These are phyloP conservation scores for Xyrichtys novacula DNA, from an alignment of 2,797 vertebrate genomes.

Conservation along the genomic window DNA sequence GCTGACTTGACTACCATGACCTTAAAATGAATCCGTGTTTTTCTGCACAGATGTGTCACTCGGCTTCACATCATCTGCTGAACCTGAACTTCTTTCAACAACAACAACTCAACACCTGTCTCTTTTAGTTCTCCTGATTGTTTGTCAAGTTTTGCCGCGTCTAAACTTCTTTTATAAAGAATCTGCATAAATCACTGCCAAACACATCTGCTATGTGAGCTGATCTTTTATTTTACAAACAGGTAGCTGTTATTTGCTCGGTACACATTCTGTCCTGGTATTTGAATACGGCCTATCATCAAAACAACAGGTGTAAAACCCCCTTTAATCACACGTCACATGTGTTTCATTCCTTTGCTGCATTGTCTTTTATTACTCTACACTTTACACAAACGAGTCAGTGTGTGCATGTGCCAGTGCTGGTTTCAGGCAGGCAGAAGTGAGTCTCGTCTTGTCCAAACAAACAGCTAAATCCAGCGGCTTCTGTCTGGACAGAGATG, in stretches of 20 bases:
- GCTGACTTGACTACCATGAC: neutral
- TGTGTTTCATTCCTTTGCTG: neutral
- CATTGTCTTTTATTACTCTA: conserved; percentile 17
- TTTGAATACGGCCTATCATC: conserved; percentile 26
- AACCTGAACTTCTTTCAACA: too few relatives aligned
- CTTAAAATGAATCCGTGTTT: conserved; percentile 13
- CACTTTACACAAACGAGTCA: conserved; percentile 17
- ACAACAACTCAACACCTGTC: too few relatives aligned
- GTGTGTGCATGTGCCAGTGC: conserved; percentile 40
- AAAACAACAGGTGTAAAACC: conserved; percentile 26
- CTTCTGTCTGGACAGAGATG: conserved; percentile 61
- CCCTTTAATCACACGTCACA: conserved; percentile 26
- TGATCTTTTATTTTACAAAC: conserved; percentile 6
- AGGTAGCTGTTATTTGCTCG: conserved; percentile 21
- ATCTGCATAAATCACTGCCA: conserved; percentile 8
- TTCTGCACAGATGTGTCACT: conserved; percentile 3
- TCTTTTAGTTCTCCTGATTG: too few relatives aligned
- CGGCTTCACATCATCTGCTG: neutral
- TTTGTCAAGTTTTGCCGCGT: too few relatives aligned
- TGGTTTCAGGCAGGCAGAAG: conserved; percentile 45
- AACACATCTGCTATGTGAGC: too few relatives aligned
- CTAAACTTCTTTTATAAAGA: neutral
- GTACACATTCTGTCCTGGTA: conserved; percentile 18
- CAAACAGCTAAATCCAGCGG: conserved; percentile 49
- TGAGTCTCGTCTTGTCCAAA: conserved; percentile 60